Evolutionary conservation across 2,888 invertebrate genomes (phyloP), one percentile per base, ranked within the genome.

Genomic region (Fragum sueziense): DNA sequence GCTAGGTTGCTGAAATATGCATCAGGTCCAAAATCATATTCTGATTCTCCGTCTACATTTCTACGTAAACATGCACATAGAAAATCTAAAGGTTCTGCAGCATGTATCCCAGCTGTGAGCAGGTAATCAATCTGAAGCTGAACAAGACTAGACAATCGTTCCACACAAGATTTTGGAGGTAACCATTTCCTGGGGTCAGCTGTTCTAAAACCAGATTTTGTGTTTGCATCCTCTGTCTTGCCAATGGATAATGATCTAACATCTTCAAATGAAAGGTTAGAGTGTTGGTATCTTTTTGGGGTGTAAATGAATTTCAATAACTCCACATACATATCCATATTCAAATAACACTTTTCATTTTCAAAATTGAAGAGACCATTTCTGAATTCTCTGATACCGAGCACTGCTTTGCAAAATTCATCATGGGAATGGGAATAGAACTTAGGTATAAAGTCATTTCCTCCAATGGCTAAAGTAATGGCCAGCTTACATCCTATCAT

Each of bases 371-470:
- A 47, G 17, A 47, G 47, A 14, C 17, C 17, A 47, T 47, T n/a
- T 47, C 17, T 47, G n/a, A 47, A 14, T 2, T 3, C n/a, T 47
- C n/a, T 14, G 17, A 14, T 47, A 3, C n/a, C 47, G 14, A 47
- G 20, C 2, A 61, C 11, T 1, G 11, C 14, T 61, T 25, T 6
- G 17, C 57, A 6, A 6, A 61, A n/a, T 9, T n/a, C 31, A 6
- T 61, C 27, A 37, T 65, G 72, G 17, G 72, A 33, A 47, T n/a
- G 9, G 1, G 27, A 2, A 31, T 72, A 52, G 1, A 72, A 51
- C 22, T 72, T 72, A 22, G 62, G 62, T 27, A 72, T 25, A 51
- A 51, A 72, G 33, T 72, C 72, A 52, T 62, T 72, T 14, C 72
- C 72, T 6, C 72, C 72, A 22, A 72, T 4, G 25, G 51, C 62